Percentiles rank a stretch among this genome's conserved stretches.
These are phyloP conservation scores for Coleophora deauratella DNA, from an alignment of 2,888 invertebrate genomes.

Conservation along the genomic window DNA sequence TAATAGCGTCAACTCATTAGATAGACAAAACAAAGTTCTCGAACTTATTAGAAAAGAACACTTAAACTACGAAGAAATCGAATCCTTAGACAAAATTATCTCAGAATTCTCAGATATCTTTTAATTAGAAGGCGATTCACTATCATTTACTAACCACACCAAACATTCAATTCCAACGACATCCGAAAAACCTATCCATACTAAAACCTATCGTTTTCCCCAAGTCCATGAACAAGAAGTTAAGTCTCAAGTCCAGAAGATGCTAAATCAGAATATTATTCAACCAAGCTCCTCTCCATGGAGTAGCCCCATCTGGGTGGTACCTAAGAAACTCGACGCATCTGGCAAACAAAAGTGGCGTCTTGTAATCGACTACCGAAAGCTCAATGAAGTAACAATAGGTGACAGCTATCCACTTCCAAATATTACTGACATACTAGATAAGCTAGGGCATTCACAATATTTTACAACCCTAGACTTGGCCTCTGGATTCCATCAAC, in stretches of 20 bases:
- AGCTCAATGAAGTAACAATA: slow-evolving; percentile 14
- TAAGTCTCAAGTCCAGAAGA: slow-evolving; percentile 18
- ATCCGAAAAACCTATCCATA: slow-evolving; percentile 19
- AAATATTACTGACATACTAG: slow-evolving; percentile 15
- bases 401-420: slow-evolving; percentile 17
- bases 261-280: slow-evolving; percentile 20
- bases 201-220: slow-evolving; percentile 27
- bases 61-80: slow-evolving; percentile 16
- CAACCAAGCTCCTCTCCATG: slow-evolving; percentile 15
- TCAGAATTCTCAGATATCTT: slow-evolving; percentile 18
- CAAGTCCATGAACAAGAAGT: slow-evolving; percentile 25
- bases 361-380: slow-evolving; percentile 12
- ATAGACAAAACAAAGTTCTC: slow-evolving; percentile 9
- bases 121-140: slow-evolving; percentile 14
- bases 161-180: slow-evolving; percentile 23
- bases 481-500: slow-evolving; percentile 16
- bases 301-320: slow-evolving; percentile 12
- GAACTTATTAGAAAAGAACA: slow-evolving; percentile 13
- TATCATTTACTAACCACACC: slow-evolving; percentile 21
- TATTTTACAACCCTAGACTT: slow-evolving; percentile 17
- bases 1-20: background rate
- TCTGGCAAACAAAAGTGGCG: slow-evolving; percentile 10
- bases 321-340: slow-evolving; percentile 10
- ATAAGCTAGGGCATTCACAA: slow-evolving; percentile 14
- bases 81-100: slow-evolving; percentile 15